Evolutionary conservation across 92 coral and sea anemone species (phyloP).

Genomic region (Phymanthus crucifer): DNA sequence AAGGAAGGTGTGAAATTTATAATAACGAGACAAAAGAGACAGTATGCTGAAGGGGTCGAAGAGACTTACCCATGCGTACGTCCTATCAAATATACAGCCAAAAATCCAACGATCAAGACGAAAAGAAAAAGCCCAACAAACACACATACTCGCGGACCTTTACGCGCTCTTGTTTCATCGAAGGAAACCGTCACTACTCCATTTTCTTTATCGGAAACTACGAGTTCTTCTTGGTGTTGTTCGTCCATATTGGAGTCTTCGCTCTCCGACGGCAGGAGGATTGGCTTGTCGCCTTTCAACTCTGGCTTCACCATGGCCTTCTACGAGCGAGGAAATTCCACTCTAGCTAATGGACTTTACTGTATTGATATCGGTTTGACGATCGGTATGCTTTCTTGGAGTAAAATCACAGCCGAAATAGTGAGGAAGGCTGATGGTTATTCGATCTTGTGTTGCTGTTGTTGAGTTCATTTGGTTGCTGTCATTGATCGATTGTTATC

Average conservation of each 20-base stretch:
- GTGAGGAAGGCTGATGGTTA: slow-evolving; percentile 11
- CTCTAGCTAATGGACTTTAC: not conserved
- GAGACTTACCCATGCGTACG: slow-evolving; percentile 54
- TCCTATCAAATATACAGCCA: slow-evolving; percentile 72
- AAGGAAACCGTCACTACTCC: slow-evolving; percentile 53
- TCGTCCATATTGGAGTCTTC: slow-evolving; percentile 57
- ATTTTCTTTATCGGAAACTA: slow-evolving; percentile 15
- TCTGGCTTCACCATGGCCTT: slow-evolving; percentile 77
- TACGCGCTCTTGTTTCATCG: slow-evolving; percentile 48
- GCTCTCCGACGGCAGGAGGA: slow-evolving; percentile 30
- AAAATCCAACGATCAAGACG: slow-evolving; percentile 72
- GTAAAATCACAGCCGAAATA: slow-evolving; percentile 8
- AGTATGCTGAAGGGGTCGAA: not conserved
- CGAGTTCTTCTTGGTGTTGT: slow-evolving; percentile 22
- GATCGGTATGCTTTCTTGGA: slow-evolving; percentile 13
- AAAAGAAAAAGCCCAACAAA: slow-evolving; percentile 67
- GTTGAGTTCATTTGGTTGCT: slow-evolving; percentile 49
- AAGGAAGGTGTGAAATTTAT: not conserved
- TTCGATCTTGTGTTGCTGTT: slow-evolving; percentile 31
- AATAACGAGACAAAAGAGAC: not conserved
- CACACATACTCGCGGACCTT: slow-evolving; percentile 69
- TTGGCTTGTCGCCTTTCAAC: slow-evolving; percentile 56
- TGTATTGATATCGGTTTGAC: not conserved
- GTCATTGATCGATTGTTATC: slow-evolving; percentile 32
- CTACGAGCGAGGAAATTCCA: not conserved